phyloP scores from a whole-genome alignment of 2,113 vertebrate species.

The Dunckerocampus dactyliophorus region DNA sequence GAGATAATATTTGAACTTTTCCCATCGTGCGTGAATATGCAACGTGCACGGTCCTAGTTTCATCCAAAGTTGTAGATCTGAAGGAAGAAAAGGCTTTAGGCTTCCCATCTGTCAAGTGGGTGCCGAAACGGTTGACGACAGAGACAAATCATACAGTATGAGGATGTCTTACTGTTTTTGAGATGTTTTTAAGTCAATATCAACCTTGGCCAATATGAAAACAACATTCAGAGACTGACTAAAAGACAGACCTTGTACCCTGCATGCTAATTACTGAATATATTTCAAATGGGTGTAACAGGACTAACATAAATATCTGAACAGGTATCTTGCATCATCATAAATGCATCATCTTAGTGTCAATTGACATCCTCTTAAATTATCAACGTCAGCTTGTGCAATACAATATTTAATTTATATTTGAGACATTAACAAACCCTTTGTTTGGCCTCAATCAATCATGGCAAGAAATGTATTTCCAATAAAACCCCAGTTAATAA shows the following conservation, averaged over 20 bases:
- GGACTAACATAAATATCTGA: neutral
- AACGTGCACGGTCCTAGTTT: slow-evolving; percentile 34
- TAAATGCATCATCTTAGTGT: neutral
- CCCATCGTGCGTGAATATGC: slow-evolving; percentile 38
- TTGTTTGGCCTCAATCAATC: slow-evolving; percentile 21
- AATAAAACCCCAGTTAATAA: slow-evolving; percentile 24
- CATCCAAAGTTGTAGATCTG: slow-evolving; percentile 21
- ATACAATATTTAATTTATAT: neutral
- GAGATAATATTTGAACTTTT: slow-evolving; percentile 56
- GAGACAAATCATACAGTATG: slow-evolving; percentile 12
- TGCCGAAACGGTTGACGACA: slow-evolving; percentile 23
- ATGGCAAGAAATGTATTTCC: slow-evolving; percentile 4
- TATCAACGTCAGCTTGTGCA: neutral
- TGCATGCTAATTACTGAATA: neutral
- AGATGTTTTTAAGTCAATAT: slow-evolving; percentile 9
- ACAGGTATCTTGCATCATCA: neutral
- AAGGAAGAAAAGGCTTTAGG: slow-evolving; percentile 31
- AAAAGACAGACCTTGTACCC: neutral
- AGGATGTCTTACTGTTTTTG: slow-evolving; percentile 20
- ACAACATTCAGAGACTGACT: neutral
- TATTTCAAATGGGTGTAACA: neutral
- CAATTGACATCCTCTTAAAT: neutral
- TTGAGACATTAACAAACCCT: slow-evolving; percentile 7
- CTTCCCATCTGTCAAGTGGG: slow-evolving; percentile 8
- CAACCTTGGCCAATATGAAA: neutral